Conservation (phyloP, 2,113 vertebrate species). For the Eretmochelys imbricata region DNA sequence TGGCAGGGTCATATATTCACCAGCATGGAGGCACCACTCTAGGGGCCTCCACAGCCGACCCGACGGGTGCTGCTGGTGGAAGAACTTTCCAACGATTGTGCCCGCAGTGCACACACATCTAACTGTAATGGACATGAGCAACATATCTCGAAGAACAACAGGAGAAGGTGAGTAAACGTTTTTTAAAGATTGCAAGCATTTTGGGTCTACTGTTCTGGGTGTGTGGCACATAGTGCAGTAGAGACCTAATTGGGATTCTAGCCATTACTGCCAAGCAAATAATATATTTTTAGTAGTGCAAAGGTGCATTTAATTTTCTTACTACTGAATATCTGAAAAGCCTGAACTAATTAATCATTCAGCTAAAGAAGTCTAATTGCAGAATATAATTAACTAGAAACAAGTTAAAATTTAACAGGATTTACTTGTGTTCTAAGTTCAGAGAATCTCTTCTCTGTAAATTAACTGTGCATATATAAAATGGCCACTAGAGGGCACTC, state of each 20-base stretch:
- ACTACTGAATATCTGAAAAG: not conserved
- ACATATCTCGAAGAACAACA: too few relatives aligned
- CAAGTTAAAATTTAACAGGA: not conserved
- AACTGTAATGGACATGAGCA: too few relatives aligned
- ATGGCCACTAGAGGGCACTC: conserved; percentile 60
- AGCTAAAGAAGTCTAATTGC: not conserved
- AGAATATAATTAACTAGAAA: not conserved
- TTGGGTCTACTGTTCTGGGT: not conserved
- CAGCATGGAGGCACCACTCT: too few relatives aligned
- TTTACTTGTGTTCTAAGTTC: not conserved
- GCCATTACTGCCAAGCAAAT: not conserved
- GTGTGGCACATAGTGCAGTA: not conserved
- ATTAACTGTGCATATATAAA: not conserved
- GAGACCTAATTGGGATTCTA: not conserved
- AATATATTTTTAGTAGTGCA: not conserved
- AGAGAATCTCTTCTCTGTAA: not conserved
- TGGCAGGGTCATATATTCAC: too few relatives aligned
- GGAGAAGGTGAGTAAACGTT: not conserved
- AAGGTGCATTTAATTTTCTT: not conserved
- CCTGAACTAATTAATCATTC: not conserved
- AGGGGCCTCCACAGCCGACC: too few relatives aligned
- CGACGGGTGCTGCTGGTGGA: too few relatives aligned
- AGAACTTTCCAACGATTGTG: too few relatives aligned
- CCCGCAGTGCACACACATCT: too few relatives aligned
- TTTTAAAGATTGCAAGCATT: not conserved